Base-by-base conservation (phyloP, 2,888 invertebrate species). In the Augochlorella aurata region DNA sequence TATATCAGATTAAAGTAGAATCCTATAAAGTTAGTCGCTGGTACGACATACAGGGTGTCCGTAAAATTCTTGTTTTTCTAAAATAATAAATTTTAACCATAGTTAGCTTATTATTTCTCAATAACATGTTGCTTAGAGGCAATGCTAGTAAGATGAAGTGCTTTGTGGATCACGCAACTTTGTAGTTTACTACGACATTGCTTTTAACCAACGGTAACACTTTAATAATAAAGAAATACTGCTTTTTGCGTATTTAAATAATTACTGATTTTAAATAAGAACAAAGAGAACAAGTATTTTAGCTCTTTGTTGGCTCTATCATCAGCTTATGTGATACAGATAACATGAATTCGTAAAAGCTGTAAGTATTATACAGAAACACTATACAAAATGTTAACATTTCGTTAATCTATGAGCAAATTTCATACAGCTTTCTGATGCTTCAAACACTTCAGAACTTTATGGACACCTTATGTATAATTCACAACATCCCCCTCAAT, bases 1-100 rank as follows among this genome's bases (percentile, higher is more conserved):
- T 38, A 29, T 16, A 49, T 24, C 16, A 47, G 5, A 71, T 71
- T 49, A 18, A 77, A 77, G 47, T 44, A 29, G 2, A 50, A 65
- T 50, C 50, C 38, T 50, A 50, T n/a, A 50, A 50, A 50, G 52
- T 52, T 69, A 38, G 16, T 52, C n/a, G 49, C n/a, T 38, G 50
- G 44, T 29, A 61, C 58, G 16, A 58, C 14, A 61, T 14, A 12
- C 49, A 44, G 44, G 18, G 18, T 18, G 65, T n/a, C 65, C 44
- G 44, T 63, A 38, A 16, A 63, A 10, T 9, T 38, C 63, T 8
- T 38, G 16, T 4, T 61, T 61, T 58, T 21, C 10, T 54, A 54
- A 24, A 54, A 54, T 24, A 54, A 54, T 54, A 21, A 54, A 54
- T 54, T 8, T 18, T 49, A 49, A 16, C 5, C 12, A 49, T 50